Evolutionary conservation across 2,888 invertebrate genomes (phyloP).

Genomic region (Thereva nobilitata): DNA sequence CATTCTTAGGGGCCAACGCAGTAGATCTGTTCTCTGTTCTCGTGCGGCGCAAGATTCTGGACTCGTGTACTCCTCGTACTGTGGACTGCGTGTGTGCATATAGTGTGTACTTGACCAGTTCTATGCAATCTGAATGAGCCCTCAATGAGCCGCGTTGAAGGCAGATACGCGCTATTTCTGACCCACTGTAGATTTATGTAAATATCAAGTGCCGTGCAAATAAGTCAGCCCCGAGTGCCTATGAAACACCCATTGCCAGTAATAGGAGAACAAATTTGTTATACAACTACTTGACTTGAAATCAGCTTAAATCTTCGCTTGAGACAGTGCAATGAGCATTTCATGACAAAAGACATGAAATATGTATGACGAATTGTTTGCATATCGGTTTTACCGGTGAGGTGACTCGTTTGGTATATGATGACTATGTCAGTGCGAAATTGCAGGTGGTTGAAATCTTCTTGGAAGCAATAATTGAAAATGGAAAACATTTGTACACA

Average conservation of each 20-base stretch:
- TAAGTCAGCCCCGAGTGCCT: constrained; percentile 32
- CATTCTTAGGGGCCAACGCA: constrained; percentile 37
- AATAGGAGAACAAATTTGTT: constrained; percentile 38
- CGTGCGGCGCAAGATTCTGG: no score
- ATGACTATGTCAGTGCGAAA: no score
- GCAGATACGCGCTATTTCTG: constrained; percentile 24
- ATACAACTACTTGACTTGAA: constrained; percentile 38
- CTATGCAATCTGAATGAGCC: constrained; percentile 13
- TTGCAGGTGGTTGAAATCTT: no score
- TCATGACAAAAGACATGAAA: constrained; percentile 33
- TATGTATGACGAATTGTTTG: constrained; percentile 38
- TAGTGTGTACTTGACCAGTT: constrained; percentile 9
- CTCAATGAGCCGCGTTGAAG: constrained; percentile 32
- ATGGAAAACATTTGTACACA: no score
- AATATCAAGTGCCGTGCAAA: constrained; percentile 38
- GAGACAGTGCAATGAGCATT: constrained; percentile 35
- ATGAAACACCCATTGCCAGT: constrained; percentile 30
- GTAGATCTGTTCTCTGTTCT: constrained; percentile 36
- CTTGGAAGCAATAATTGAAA: no score
- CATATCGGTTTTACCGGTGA: neutral
- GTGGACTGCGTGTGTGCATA: neutral
- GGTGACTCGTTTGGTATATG: no score
- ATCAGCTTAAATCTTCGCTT: constrained; percentile 32
- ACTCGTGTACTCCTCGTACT: no score
- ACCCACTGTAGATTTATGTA: constrained; percentile 35